Base-by-base conservation (phyloP, 2,888 invertebrate genomes). In the Dynastes grantii region DNA sequence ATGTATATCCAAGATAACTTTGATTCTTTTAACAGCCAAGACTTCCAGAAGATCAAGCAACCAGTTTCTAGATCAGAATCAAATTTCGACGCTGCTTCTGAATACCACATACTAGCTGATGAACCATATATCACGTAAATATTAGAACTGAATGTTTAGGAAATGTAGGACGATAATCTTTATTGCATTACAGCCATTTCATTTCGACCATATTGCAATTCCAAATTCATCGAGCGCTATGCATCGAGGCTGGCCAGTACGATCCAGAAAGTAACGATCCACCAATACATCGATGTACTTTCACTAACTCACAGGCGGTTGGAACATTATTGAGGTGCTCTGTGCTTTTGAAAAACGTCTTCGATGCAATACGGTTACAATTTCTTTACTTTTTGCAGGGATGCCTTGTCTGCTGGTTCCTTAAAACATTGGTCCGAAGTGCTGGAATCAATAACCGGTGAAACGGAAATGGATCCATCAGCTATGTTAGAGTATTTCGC, bases 161-260 rank as follows among this genome's bases (percentile, higher is more conserved):
- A 22, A 58, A 27, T 22, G 3, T 9, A 5, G 3, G n/a, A 22
- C n/a, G 1, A 16, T 2, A 58, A 58, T 6, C 1, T 9, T 55
- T 58, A 9, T 32, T 49, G 58, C 11, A 9, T 83, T 83, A 32
- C 85, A 91, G 92, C 79, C 92, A 92, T 82, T 88, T 91, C 82
- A 91, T 95, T 78, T 92, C 93, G 29, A 92, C 92, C 84, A 91
- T 95, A 11, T 87, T 95, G 45, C 94, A 95, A 88, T 95, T 95
- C 87, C 95, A 95, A 89, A 93, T 95, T 82, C 92, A 95, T 81
- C 88, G 91, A 83, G 91, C 93, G 0, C 87, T 95, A 45, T 95
- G 95, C 84, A 90, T 89, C 71, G 90, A 88, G 81, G 92, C 94
- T 2, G 93, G 92, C 63, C 90, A 94, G 83, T 91, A 90, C 79